phyloP scores from a whole-genome alignment of 2,888 invertebrate genomes.

The Sarcophaga carnaria region DNA sequence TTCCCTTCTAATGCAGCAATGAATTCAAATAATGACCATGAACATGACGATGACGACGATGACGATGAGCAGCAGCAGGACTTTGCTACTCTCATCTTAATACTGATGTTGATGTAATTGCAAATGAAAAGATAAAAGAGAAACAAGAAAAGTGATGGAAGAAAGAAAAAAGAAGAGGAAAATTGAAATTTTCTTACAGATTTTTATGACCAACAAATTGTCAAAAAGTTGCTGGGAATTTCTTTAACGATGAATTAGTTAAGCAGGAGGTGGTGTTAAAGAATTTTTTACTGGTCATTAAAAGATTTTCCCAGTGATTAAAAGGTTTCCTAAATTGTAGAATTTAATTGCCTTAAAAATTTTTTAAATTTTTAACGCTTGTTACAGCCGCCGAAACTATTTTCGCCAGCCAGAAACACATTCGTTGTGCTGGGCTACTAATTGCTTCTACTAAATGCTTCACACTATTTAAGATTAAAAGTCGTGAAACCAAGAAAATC shows the following conservation, averaged over 20 bases:
- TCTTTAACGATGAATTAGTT: background rate
- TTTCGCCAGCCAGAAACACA: constrained; percentile 42
- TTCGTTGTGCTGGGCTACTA: constrained; percentile 31
- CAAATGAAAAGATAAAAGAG: constrained; percentile 36
- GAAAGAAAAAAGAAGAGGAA: constrained; percentile 51
- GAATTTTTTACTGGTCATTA: too few relatives aligned
- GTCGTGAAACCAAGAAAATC: constrained; percentile 12
- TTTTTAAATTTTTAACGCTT: constrained; percentile 23
- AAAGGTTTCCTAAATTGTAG: background rate
- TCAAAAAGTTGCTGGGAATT: constrained; percentile 19
- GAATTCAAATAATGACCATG: constrained; percentile 24
- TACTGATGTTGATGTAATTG: constrained; percentile 31
- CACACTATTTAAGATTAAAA: constrained; percentile 44
- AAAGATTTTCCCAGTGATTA: background rate
- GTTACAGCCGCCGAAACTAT: constrained; percentile 3
- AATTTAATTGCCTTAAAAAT: background rate
- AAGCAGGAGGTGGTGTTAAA: background rate
- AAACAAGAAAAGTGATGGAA: constrained; percentile 25
- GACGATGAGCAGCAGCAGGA: background rate
- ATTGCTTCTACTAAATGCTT: constrained; percentile 61
- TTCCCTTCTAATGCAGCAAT: background rate
- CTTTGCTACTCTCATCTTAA: background rate
- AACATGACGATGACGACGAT: constrained; percentile 35
- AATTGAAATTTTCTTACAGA: constrained; percentile 56
- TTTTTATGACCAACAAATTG: constrained; percentile 58